phyloP scores from a whole-genome alignment of 2,113 vertebrate species.

The Grammomys surdaster region DNA sequence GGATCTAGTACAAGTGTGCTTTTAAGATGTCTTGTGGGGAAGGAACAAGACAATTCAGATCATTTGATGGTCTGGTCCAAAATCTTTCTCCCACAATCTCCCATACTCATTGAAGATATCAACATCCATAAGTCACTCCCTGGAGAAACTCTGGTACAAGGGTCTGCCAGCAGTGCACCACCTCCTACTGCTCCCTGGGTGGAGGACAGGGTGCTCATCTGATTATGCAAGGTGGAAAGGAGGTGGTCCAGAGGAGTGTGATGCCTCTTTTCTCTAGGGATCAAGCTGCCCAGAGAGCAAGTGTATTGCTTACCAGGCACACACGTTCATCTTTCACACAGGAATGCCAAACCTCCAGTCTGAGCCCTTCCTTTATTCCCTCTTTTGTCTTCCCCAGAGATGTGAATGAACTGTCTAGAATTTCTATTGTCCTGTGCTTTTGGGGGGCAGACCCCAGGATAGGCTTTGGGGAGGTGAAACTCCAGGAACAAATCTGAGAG shows the following conservation, averaged over 20 bases:
- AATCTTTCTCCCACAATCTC: conserved; percentile 17
- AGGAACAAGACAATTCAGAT: not conserved
- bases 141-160: not conserved
- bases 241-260: not conserved
- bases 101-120: not conserved
- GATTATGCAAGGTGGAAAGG: not conserved
- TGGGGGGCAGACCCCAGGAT: not conserved
- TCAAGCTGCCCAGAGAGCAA: not conserved
- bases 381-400: not conserved
- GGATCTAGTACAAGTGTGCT: not conserved
- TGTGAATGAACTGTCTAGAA: not conserved
- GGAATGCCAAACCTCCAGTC: not conserved
- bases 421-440: not conserved
- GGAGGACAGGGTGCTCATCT: not conserved
- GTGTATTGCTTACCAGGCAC: not conserved
- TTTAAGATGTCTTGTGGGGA: not conserved
- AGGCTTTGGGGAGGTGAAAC: not conserved
- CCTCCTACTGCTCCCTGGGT: not conserved
- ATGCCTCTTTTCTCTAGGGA: not conserved
- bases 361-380: not conserved
- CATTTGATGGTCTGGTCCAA: not conserved
- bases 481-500: not conserved
- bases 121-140: not conserved
- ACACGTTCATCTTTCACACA: not conserved
- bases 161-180: not conserved